phyloP scores from a whole-genome alignment of 2,797 vertebrate species.

The Trachops cirrhosus region DNA sequence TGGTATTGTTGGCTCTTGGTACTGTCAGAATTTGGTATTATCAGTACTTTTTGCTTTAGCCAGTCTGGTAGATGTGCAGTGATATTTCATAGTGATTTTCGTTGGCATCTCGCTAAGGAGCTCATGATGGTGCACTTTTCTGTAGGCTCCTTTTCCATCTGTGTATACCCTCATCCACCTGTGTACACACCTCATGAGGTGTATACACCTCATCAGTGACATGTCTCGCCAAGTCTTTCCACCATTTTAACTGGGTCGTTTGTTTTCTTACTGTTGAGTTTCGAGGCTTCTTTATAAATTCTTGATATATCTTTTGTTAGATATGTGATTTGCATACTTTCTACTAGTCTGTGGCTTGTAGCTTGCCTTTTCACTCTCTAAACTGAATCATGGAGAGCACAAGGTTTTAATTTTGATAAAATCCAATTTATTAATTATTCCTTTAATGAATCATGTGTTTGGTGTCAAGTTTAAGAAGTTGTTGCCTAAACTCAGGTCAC shows the following conservation, averaged over 20 bases:
- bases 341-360: not conserved
- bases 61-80: not conserved
- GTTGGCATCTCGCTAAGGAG: not conserved
- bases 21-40: not conserved
- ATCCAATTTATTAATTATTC: not conserved
- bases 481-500: not conserved
- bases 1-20: not conserved
- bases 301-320: not conserved
- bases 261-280: conserved; percentile 26
- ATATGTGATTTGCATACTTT: not conserved
- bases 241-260: not conserved
- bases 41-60: not conserved
- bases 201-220: not conserved
- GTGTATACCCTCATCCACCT: not conserved
- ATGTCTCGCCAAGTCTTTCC: not conserved
- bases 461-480: not conserved
- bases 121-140: not conserved
- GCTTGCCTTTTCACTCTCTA: not conserved
- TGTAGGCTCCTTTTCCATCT: not conserved
- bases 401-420: conserved; percentile 8
- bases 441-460: not conserved
- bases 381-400: not conserved
- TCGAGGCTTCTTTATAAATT: not conserved
- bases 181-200: too few species aligned
- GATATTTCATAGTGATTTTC: not conserved